A percentile compares a stretch with the other conserved stretches of the same genome.
Conservation (phyloP, 2,113 vertebrate genomes). For the Verasper variegatus region DNA sequence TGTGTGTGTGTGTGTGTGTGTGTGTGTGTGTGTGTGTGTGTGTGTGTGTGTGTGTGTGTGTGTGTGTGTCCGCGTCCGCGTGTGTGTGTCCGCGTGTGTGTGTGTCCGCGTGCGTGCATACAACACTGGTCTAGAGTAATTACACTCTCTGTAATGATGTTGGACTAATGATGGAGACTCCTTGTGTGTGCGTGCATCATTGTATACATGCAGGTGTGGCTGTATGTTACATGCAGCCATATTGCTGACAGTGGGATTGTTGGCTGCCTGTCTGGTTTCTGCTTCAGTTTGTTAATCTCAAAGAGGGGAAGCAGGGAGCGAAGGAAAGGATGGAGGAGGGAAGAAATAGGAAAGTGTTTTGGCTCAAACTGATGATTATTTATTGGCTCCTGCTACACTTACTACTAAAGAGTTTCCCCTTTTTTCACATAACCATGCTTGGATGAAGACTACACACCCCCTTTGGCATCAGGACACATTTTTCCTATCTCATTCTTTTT, state of each 20-base stretch:
- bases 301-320: neutral
- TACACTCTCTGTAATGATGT: slow-evolving; percentile 42
- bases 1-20: too few species aligned
- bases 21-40: too few species aligned
- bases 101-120: slow-evolving; percentile 6
- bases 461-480: slow-evolving; percentile 7
- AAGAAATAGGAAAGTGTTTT: slow-evolving; percentile 22
- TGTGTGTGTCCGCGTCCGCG: slow-evolving; percentile 20
- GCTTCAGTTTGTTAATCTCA: slow-evolving; percentile 16
- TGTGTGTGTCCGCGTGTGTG: neutral
- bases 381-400: neutral
- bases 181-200: slow-evolving; percentile 12
- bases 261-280: slow-evolving; percentile 21
- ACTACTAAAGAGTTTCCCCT: slow-evolving; percentile 18
- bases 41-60: neutral
- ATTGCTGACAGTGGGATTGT: slow-evolving; percentile 9
- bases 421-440: neutral
- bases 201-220: neutral
- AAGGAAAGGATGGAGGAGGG: neutral
- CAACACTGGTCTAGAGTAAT: slow-evolving; percentile 35
- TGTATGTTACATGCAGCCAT: neutral
- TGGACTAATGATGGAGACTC: slow-evolving; percentile 39
- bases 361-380: slow-evolving; percentile 23
- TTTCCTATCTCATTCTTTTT: slow-evolving; percentile 13
- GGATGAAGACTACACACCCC: neutral